These are phyloP conservation scores for human DNA, from an alignment of 2,113 vertebrate genomes.

Conservation along the genomic window GRCh38 chr7:15198001-15198500, in stretches of 20 bases:
- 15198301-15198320: slow-evolving; percentile 67
- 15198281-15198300: slow-evolving; percentile 60
- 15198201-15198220: neutral
- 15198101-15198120: neutral
- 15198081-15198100: neutral
- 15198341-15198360: slow-evolving; percentile 59
- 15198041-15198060: neutral
- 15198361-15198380: slow-evolving; percentile 28
- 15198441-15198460: neutral
- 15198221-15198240: neutral
- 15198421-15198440: slow-evolving; percentile 8
- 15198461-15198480: too few species aligned
- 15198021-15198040: neutral
- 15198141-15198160: neutral
- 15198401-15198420: slow-evolving; percentile 46
- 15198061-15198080: neutral
- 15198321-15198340: slow-evolving; percentile 59
- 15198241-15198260: neutral
- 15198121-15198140: slow-evolving; percentile 22
- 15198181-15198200: slow-evolving; percentile 37
- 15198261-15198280: neutral
- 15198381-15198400: slow-evolving; percentile 55
- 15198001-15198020: neutral
- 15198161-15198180: neutral
- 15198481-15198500: too few species aligned